Evolutionary conservation across 2,113 vertebrate species (phyloP).

Genomic region (Pavo muticus): DNA sequence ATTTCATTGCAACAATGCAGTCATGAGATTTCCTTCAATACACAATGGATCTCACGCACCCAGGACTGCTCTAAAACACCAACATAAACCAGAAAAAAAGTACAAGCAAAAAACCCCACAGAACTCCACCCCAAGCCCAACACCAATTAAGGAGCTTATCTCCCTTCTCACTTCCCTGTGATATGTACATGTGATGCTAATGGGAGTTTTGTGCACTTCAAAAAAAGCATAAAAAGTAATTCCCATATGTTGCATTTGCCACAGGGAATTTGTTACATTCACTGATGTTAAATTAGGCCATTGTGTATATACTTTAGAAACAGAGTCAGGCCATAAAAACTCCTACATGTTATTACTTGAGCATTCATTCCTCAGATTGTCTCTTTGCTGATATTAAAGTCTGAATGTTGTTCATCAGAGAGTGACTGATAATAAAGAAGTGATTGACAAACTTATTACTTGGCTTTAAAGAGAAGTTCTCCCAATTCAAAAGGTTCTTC

Average conservation of each 20-base stretch:
- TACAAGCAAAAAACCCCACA: neutral
- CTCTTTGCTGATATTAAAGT: conserved; percentile 73
- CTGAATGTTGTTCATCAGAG: conserved; percentile 74
- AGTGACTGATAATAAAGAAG: conserved; percentile 75
- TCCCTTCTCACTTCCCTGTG: neutral
- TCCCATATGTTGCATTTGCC: conserved; percentile 68
- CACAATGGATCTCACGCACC: neutral
- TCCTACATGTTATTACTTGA: conserved; percentile 68
- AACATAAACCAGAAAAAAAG: neutral
- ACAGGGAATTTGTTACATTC: conserved; percentile 57
- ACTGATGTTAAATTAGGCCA: conserved; percentile 67
- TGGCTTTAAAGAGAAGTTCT: conserved; percentile 66
- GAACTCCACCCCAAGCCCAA: neutral
- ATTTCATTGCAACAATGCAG: neutral
- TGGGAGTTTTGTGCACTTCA: conserved; percentile 45
- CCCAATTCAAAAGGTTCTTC: conserved; percentile 36
- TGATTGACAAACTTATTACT: conserved; percentile 77
- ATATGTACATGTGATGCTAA: neutral
- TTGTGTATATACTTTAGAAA: conserved; percentile 59
- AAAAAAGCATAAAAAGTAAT: conserved; percentile 55
- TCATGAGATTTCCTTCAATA: neutral
- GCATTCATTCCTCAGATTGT: conserved; percentile 60
- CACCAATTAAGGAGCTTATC: neutral
- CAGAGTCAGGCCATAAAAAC: conserved; percentile 63
- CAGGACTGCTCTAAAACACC: neutral